Evolutionary conservation across 2,888 invertebrate genomes (phyloP).

Genomic region (Hypolimnas misippus): DNA sequence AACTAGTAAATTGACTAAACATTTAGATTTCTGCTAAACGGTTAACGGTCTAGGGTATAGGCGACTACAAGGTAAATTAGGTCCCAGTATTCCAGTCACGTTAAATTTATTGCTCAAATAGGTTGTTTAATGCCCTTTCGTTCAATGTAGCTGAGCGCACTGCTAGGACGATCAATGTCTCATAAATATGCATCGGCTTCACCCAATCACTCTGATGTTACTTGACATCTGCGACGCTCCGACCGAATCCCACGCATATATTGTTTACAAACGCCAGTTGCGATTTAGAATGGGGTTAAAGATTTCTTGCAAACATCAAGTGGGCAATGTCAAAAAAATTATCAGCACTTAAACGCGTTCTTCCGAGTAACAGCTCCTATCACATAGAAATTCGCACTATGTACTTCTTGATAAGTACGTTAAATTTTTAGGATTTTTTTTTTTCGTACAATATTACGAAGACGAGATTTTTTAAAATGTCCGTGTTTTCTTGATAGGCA

Average conservation of each 20-base stretch:
- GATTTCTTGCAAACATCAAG: background rate
- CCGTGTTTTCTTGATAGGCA: too few relatives aligned
- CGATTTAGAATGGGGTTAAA: background rate
- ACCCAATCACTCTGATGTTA: slow-evolving; percentile 28
- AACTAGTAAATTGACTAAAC: background rate
- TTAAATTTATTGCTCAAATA: slow-evolving; percentile 43
- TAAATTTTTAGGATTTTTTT: too few relatives aligned
- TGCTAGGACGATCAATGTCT: slow-evolving; percentile 40
- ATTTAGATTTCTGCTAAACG: background rate
- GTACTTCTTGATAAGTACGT: too few relatives aligned
- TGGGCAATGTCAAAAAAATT: background rate
- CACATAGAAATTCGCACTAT: too few relatives aligned
- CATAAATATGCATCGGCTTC: slow-evolving; percentile 48
- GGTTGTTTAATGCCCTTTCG: slow-evolving; percentile 52
- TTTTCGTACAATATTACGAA: too few relatives aligned
- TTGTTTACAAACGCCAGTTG: slow-evolving; percentile 1
- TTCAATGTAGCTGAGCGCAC: slow-evolving; percentile 30
- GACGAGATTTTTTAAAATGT: too few relatives aligned
- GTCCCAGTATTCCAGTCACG: slow-evolving; percentile 64
- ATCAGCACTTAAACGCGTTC: background rate
- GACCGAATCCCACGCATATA: slow-evolving; percentile 8
- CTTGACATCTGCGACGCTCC: slow-evolving; percentile 24
- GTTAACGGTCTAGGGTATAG: background rate
- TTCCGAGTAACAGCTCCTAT: too few relatives aligned
- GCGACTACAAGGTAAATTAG: slow-evolving; percentile 42